Evolutionary conservation across 2,113 vertebrate genomes (phyloP).

Genomic region (Pygoscelis adeliae): DNA sequence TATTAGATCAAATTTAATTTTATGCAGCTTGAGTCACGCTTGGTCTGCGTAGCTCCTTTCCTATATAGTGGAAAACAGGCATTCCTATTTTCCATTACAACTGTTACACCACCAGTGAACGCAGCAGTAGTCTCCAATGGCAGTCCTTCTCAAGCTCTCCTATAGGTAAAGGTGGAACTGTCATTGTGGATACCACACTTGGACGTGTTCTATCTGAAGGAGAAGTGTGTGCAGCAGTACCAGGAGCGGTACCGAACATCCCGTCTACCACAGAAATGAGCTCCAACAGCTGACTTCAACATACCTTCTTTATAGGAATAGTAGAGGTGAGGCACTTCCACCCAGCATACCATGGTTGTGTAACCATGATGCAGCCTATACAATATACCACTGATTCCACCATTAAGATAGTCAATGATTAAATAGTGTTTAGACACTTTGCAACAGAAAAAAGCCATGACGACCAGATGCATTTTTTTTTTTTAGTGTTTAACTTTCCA

Average conservation of each 20-base stretch:
- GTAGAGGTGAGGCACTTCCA: not conserved
- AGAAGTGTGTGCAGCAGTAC: not conserved
- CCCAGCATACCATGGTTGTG: not conserved
- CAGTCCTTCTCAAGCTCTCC: not conserved
- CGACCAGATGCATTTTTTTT: not conserved
- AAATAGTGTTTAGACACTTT: not conserved
- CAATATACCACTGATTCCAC: not conserved
- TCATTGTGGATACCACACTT: not conserved
- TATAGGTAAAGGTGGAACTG: not conserved
- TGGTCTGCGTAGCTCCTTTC: not conserved
- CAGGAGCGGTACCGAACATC: not conserved
- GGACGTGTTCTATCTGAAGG: not conserved
- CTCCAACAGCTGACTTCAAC: not conserved
- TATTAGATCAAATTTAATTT: not conserved
- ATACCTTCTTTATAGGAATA: not conserved
- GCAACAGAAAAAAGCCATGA: not conserved
- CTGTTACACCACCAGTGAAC: not conserved
- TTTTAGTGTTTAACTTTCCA: not conserved
- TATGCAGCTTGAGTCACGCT: not conserved
- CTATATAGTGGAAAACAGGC: not conserved
- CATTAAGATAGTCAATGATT: not conserved
- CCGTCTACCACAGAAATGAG: not conserved
- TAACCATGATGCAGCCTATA: not conserved
- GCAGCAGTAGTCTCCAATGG: not conserved
- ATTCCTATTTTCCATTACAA: not conserved